These are phyloP conservation scores for Nephrotoma appendiculata DNA, from an alignment of 2,888 invertebrate genomes.

Conservation along the genomic window DNA sequence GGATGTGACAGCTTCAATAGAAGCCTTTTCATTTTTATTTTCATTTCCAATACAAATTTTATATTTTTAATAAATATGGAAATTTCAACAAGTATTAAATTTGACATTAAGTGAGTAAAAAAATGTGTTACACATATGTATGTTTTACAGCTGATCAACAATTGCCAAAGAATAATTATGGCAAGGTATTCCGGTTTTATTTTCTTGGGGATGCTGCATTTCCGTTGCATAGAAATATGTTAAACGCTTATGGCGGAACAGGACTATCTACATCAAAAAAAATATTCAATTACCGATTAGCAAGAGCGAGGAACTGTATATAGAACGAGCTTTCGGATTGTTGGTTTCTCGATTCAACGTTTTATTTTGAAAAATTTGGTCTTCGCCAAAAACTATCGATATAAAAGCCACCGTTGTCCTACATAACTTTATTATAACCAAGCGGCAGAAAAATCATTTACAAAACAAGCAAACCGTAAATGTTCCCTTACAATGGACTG, in stretches of 20 bases:
- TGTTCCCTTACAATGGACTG: neutral
- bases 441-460: neutral
- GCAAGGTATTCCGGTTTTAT: neutral
- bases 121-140: too few relatives aligned
- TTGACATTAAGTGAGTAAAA: too few relatives aligned
- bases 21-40: too few relatives aligned
- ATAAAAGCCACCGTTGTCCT: neutral
- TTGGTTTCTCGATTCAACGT: neutral
- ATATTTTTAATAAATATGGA: too few relatives aligned
- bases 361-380: neutral
- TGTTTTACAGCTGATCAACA: neutral
- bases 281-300: neutral
- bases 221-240: neutral
- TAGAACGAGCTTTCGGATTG: neutral
- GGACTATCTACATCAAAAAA: neutral
- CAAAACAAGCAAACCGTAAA: neutral
- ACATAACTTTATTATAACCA: neutral
- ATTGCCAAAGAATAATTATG: neutral
- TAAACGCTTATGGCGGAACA: neutral
- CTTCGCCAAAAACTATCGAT: neutral
- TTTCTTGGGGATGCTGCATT: neutral
- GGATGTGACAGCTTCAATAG: too few relatives aligned
- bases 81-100: too few relatives aligned
- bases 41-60: too few relatives aligned
- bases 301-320: neutral